phyloP scores from a whole-genome alignment of 2,888 invertebrate genomes.

The Agonopterix subpropinquella region DNA sequence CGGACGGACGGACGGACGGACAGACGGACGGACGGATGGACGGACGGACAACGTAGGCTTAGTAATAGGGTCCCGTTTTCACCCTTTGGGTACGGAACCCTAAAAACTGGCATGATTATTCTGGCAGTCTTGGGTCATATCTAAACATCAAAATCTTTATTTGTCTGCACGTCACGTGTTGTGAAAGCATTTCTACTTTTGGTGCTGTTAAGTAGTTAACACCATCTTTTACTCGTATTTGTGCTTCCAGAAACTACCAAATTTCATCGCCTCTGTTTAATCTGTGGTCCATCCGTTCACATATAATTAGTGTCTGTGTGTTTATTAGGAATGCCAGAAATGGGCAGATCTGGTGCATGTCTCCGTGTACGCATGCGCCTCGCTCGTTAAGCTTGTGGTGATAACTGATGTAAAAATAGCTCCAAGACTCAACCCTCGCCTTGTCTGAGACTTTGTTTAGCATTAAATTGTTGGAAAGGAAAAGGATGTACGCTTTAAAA shows the following conservation, averaged over 20 bases:
- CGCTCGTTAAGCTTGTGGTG: conserved; percentile 20
- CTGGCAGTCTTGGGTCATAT: too few species aligned
- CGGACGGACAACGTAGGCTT: too few species aligned
- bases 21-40: too few species aligned
- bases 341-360: conserved; percentile 40
- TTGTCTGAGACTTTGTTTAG: conserved; percentile 5
- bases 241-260: neutral
- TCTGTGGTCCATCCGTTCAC: conserved; percentile 10
- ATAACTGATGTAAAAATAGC: conserved; percentile 34
- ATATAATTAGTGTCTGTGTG: conserved; percentile 44
- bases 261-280: neutral
- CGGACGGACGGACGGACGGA: too few species aligned
- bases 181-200: conserved; percentile 6
- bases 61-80: too few species aligned
- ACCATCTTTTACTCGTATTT: neutral
- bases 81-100: too few species aligned
- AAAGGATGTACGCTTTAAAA: conserved; percentile 3
- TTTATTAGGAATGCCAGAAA: conserved; percentile 40
- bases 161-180: neutral
- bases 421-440: conserved; percentile 2
- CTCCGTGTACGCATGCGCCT: conserved; percentile 20
- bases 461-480: neutral
- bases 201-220: neutral
- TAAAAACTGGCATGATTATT: too few species aligned
- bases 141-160: neutral